Conservation (phyloP, 2,888 invertebrate genomes). For the Dioctria linearis region DNA sequence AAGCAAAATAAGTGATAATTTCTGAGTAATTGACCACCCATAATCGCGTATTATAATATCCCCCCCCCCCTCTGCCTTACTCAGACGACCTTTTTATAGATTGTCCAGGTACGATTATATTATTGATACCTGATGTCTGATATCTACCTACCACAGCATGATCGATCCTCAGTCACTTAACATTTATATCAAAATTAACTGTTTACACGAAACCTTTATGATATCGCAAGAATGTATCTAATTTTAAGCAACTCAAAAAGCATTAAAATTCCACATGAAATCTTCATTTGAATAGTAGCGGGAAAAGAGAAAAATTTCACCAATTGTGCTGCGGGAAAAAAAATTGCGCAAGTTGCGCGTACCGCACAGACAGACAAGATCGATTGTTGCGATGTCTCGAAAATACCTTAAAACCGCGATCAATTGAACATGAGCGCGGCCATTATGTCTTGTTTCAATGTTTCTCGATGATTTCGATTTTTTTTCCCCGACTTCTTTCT, state of each 20-base stretch:
- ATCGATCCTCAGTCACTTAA: constrained; percentile 12
- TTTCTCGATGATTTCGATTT: constrained; percentile 22
- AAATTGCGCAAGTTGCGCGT: neutral
- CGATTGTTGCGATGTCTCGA: constrained; percentile 48
- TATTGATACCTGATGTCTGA: constrained; percentile 2
- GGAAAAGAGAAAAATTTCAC: constrained; percentile 22
- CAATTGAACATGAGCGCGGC: constrained; percentile 22
- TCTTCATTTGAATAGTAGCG: constrained; percentile 16
- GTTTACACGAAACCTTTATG: neutral
- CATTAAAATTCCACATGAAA: constrained; percentile 40
- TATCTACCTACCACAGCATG: constrained; percentile 29
- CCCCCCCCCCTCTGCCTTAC: no score
- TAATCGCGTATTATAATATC: neutral
- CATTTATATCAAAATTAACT: constrained; percentile 43
- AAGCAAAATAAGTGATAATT: constrained; percentile 23
- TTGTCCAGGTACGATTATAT: constrained; percentile 16
- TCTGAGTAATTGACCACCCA: constrained; percentile 38
- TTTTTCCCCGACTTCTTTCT: neutral
- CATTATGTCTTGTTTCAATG: constrained; percentile 21
- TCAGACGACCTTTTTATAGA: no score
- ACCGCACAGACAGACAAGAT: constrained; percentile 28
- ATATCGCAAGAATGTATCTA: constrained; percentile 36
- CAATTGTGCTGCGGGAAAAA: constrained; percentile 12
- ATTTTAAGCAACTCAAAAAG: constrained; percentile 39
- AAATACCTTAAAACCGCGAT: constrained; percentile 31